Conservation (phyloP, 2,797 vertebrate genomes). For the Phalloptychus januarius region DNA sequence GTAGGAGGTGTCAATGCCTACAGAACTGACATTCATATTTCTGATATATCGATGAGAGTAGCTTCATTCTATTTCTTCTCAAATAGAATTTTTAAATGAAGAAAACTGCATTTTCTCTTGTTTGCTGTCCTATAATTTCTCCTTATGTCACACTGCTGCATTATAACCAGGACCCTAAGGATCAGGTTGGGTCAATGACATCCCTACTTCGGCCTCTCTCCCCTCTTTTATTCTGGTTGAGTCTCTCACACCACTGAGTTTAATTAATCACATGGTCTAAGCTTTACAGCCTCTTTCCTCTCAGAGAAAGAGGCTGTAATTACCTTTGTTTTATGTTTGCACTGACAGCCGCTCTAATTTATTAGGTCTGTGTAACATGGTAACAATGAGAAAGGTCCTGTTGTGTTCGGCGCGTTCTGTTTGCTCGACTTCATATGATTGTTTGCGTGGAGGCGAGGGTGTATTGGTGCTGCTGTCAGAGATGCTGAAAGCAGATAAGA, state of each 20-base stretch:
- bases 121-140: neutral
- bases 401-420: constrained; percentile 22
- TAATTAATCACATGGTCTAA: constrained; percentile 74
- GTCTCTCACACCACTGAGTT: constrained; percentile 52
- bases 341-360: constrained; percentile 61
- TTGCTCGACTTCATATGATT: neutral
- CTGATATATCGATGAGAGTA: neutral
- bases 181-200: constrained; percentile 40
- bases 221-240: constrained; percentile 40
- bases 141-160: neutral
- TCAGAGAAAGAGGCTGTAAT: constrained; percentile 78
- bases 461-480: constrained; percentile 31
- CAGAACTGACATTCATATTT: neutral
- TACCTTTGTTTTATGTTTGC: constrained; percentile 76
- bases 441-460: neutral
- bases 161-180: constrained; percentile 9
- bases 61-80: neutral
- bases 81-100: neutral
- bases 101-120: neutral
- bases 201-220: constrained; percentile 9
- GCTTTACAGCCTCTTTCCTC: constrained; percentile 63
- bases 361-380: constrained; percentile 58
- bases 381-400: constrained; percentile 3
- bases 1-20: too few relatives aligned
- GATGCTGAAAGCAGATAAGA: constrained; percentile 52